Percentiles rank a stretch among this genome's conserved stretches.
Evolutionary conservation across 2,113 vertebrate species (phyloP).

Genomic region (Indicator maculatus): DNA sequence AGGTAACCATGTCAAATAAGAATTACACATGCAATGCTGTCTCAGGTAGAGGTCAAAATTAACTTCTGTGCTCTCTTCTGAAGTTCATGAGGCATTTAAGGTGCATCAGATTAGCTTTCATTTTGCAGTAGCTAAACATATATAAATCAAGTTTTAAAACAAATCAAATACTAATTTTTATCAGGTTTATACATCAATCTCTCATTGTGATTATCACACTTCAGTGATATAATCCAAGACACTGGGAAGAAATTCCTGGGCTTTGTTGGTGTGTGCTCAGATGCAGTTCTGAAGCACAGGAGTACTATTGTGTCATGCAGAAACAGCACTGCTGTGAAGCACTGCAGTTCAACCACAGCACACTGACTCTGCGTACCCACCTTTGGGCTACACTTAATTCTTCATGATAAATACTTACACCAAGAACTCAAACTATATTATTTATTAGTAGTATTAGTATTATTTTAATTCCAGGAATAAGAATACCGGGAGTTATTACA

Average conservation of each 20-base stretch:
- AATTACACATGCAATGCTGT: background rate
- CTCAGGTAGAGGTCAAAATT: background rate
- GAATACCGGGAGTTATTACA: background rate
- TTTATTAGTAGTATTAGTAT: background rate
- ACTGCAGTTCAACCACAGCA: background rate
- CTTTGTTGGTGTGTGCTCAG: rapidly evolving
- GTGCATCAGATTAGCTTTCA: background rate
- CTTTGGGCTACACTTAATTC: background rate
- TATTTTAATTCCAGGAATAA: background rate
- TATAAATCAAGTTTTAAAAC: background rate
- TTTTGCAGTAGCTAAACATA: background rate
- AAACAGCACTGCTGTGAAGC: background rate
- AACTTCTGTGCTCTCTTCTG: background rate
- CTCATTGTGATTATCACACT: background rate
- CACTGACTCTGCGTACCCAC: background rate
- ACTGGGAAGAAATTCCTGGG: background rate
- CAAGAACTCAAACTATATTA: background rate
- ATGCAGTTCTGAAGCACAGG: background rate
- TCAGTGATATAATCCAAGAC: background rate
- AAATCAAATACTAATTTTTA: background rate
- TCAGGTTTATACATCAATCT: background rate
- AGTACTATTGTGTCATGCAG: background rate
- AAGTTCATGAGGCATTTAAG: background rate
- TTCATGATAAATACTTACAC: background rate
- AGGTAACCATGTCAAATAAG: background rate